A percentile compares a stretch with the other conserved stretches of the same genome.
Evolutionary conservation across 2,888 invertebrate genomes (phyloP).

Genomic region (Himalopsyche anomala): DNA sequence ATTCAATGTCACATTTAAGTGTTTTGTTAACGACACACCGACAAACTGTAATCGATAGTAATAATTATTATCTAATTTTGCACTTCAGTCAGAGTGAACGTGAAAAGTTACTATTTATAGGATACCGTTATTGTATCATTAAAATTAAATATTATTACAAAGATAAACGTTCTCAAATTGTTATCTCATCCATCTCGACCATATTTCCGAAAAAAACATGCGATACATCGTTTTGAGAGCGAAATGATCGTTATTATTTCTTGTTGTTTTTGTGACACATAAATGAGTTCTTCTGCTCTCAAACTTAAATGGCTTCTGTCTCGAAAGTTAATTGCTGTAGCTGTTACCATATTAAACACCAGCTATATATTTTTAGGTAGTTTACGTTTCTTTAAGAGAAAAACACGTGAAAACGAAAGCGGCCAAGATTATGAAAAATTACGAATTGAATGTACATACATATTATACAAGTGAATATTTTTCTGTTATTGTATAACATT

Average conservation of each 20-base stretch:
- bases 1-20: too few species aligned
- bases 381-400: not conserved
- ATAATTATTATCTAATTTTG: too few species aligned
- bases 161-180: not conserved
- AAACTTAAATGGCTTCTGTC: conserved; percentile 15
- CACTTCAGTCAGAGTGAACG: too few species aligned
- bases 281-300: not conserved
- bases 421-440: too few species aligned
- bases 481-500: too few species aligned
- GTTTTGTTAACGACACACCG: too few species aligned
- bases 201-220: not conserved
- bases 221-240: not conserved
- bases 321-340: not conserved
- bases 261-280: not conserved
- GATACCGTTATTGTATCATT: not conserved
- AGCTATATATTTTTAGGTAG: not conserved
- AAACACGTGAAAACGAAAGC: not conserved
- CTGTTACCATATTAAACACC: not conserved
- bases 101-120: not conserved
- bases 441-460: too few species aligned
- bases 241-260: not conserved
- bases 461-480: too few species aligned
- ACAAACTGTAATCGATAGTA: too few species aligned
- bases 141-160: not conserved
- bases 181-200: not conserved